These are phyloP conservation scores for Fragum whitleyi DNA, from an alignment of 2,888 invertebrate genomes.

Conservation along the genomic window DNA sequence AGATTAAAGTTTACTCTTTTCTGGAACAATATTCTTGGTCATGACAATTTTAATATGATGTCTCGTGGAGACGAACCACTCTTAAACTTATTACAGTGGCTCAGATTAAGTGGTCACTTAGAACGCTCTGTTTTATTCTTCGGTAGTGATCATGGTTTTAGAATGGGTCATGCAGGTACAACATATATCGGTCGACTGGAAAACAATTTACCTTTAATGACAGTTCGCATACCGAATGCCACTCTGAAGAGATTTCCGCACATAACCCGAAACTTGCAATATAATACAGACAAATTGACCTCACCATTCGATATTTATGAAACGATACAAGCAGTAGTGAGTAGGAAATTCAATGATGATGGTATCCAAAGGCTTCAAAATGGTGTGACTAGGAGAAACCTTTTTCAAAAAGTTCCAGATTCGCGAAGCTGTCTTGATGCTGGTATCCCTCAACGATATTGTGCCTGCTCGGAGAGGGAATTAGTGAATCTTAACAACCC, in stretches of 20 bases:
- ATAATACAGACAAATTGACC: conserved; percentile 32
- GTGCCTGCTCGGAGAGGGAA: conserved; percentile 20
- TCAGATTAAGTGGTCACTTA: conserved; percentile 32
- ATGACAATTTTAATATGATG: conserved; percentile 36
- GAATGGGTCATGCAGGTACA: conserved; percentile 34
- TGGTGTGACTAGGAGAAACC: conserved; percentile 31
- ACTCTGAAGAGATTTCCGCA: not conserved
- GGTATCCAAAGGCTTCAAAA: not conserved
- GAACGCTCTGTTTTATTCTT: conserved; percentile 36
- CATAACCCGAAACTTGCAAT: conserved; percentile 9
- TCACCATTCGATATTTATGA: conserved; percentile 44
- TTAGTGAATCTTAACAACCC: too few relatives aligned
- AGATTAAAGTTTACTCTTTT: conserved; percentile 36
- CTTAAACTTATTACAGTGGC: conserved; percentile 38
- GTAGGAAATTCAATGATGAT: conserved; percentile 24
- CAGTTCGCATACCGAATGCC: not conserved
- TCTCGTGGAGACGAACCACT: conserved; percentile 37
- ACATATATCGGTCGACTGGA: conserved; percentile 44
- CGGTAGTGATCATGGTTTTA: conserved; percentile 49
- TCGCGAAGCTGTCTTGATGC: conserved; percentile 43
- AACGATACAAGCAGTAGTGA: conserved; percentile 38
- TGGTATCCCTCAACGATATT: conserved; percentile 38
- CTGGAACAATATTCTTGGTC: conserved; percentile 40
- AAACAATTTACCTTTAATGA: conserved; percentile 42
- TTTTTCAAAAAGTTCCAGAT: conserved; percentile 39